Evolutionary conservation across 1,140 invertebrate genomes (phyloP), one percentile per base, ranked within the genome.

Genomic region (Diabrotica virgifera): DNA sequence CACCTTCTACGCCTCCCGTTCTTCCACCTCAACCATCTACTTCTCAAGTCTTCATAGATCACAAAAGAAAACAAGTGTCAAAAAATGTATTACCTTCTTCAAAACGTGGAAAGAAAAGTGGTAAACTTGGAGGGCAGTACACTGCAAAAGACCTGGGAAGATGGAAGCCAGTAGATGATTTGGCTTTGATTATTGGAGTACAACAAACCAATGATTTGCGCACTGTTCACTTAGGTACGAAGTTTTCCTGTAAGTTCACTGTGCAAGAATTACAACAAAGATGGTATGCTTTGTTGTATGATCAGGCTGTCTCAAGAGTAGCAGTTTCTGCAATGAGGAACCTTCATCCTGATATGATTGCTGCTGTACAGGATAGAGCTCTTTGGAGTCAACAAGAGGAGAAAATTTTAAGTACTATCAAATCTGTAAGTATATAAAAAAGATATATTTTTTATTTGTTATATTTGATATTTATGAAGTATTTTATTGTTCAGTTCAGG

Each of bases 131-230:
- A 59, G 85, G 83, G 73, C 84, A 87, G 69, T 77, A 86, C 60
- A 83, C 86, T 8, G 90, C 89, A 11, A 91, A 95, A 83, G 94
- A 96, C 82, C 81, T 97, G 9, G 95, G 95, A 0, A 82, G 94
- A 67, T 99, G 97, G 96, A 98, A 98, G 79, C 94, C 96, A 11
- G 91, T 93, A 37, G 97, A 99, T 84, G 97, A 99, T 82, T 82
- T 98, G 6, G 90, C 93, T 4, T 81, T 99, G 1, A 95, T 99
- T 65, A 89, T 93, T 71, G 94, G 93, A 68, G 92, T 98, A 8
- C 91, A 95, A 76, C 96, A 98, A 87, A 93, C 93, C 6, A 93
- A 92, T 81, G 94, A 97, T 78, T 78, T 97, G 46, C 83, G 87
- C 40, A 86, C 87, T 73, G 95, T 99, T 6, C 92, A 97, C 77